Base-by-base conservation (phyloP, 2,888 invertebrate species). In the Pyrgus malvae region DNA sequence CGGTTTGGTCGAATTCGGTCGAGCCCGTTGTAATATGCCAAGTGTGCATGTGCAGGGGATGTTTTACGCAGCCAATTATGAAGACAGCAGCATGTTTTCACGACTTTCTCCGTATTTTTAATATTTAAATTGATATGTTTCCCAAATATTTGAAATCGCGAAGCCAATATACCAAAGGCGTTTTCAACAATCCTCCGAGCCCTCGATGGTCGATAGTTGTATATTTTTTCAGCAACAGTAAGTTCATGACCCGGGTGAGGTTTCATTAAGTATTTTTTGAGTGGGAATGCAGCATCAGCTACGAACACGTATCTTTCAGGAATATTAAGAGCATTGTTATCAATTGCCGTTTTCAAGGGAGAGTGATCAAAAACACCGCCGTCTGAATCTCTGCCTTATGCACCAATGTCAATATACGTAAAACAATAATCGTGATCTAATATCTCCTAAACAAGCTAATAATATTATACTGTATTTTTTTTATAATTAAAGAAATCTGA, bases 1-100 rank as follows among this genome's bases (percentile, higher is more conserved):
- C n/a, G n/a, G n/a, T n/a, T 44, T 53, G 44, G 37, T 44, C 42
- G 41, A 31, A 23, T 41, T 50, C 31, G 31, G 31, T 31, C 12
- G 11, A 12, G 29, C 29, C 29, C 29, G 29, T 29, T 29, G 29
- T 29, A 27, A 27, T 27, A 27, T 6, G 3, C 25, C 6, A 27
- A 27, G 25, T 27, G 25, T 27, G 25, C 25, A 27, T 27, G 25
- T 27, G 2, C 7, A 27, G 2, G 7, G 25, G 25, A 27, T 27
- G 6, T 27, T 27, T 27, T 27, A 27, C 25, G 25, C 25, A 27
- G 25, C 25, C 25, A 27, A 27, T 27, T 27, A 27, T 27, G 25
- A 27, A 27, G 25, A 27, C 25, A 27, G 25, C 25, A 27, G 25
- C 25, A 27, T 27, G 25, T 27, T 27, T 27, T 27, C 29, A n/a